Conservation (phyloP, 2,888 invertebrate genomes). For the Tiphia femorata region DNA sequence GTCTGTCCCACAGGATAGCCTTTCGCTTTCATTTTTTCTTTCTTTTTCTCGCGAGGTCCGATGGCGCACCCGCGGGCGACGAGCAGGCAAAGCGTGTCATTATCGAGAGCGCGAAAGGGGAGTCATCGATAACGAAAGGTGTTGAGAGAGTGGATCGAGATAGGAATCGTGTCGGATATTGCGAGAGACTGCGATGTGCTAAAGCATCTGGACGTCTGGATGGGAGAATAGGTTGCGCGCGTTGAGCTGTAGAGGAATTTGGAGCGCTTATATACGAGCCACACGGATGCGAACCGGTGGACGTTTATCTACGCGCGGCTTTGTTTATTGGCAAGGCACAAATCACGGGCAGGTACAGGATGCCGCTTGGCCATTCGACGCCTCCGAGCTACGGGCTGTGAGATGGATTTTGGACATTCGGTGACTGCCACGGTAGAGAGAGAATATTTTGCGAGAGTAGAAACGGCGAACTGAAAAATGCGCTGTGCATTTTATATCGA, state of each 20-base stretch:
- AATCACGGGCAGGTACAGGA: constrained; percentile 37
- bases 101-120: constrained; percentile 45
- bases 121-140: constrained; percentile 65
- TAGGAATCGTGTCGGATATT: constrained; percentile 45
- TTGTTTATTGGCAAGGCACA: constrained; percentile 37
- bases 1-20: no score
- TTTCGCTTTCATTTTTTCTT: constrained; percentile 30
- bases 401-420: no score
- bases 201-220: no score
- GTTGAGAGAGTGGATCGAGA: constrained; percentile 65
- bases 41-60: neutral
- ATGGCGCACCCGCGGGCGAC: constrained; percentile 26
- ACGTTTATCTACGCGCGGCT: constrained; percentile 35
- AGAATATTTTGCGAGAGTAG: no score
- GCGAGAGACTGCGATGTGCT: constrained; percentile 57
- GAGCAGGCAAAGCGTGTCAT: constrained; percentile 62
- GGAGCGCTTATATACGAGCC: no score
- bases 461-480: no score
- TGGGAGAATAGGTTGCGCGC: no score
- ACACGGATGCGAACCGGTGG: constrained; percentile 28
- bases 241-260: no score
- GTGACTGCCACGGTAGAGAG: no score
- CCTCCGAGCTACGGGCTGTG: no score
- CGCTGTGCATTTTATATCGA: no score
- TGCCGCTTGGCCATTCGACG: no score